Evolutionary conservation across 2,888 invertebrate species (phyloP), one percentile per base, ranked within the genome.

Genomic region (Psococerastis gibbosa): DNA sequence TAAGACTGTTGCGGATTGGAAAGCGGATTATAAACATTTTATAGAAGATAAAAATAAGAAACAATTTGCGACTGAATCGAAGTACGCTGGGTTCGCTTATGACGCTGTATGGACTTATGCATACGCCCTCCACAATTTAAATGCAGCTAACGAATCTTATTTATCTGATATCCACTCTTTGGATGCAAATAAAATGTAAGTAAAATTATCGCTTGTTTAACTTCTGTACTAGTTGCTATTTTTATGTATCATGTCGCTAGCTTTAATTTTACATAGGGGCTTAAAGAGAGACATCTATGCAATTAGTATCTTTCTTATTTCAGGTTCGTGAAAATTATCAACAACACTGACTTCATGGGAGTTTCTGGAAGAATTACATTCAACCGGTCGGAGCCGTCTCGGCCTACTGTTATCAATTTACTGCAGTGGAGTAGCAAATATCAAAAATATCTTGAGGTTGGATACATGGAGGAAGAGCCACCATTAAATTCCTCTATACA

Each of bases 81-180:
- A 71, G 50, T 82, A 78, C 56, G 78, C 76, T 1, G 78, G 78
- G 1, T 83, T 74, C 56, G 78, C 79, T 0, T 84, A 84, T 53
- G 84, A 84, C 59, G 82, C 81, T 0, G 76, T 83, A 42, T 84
- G 84, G 83, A 73, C 75, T 1, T 83, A 78, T 57, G 83, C 79
- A 3, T 60, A 71, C 31, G 82, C 79, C 1, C 62, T 80, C 22
- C 71, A 80, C 54, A 65, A 69, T 49, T 62, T 84, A 1, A 58
- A 77, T 1, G 65, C 62, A 42, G 69, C 70, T 42, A 69, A 77
- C 57, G 70, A 72, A 13, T 69, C 70, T 44, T 67, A 68, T 44
- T 57, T 70, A 2, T 64, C 66, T 3, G 61, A 68, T 49, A 56
- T 74, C 11, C 73, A 73, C 53, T 66, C 67, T 2, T 57, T 60